Evolutionary conservation across 2,888 invertebrate genomes (phyloP).

Genomic region (Odontomyia ornata): DNA sequence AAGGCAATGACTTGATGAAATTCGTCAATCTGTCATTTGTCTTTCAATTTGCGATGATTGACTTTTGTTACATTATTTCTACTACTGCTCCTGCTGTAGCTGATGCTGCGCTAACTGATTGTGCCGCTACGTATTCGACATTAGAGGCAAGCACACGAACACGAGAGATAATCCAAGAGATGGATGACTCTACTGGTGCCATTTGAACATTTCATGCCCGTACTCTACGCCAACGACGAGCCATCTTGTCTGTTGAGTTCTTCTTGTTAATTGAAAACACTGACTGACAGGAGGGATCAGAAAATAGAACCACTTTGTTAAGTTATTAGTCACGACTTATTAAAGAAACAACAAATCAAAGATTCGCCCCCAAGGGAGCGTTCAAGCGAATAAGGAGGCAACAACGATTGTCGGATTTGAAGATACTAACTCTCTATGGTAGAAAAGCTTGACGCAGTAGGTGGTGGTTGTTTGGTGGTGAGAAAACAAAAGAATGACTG

Average conservation of each 20-base stretch:
- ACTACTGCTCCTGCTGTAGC: slow-evolving; percentile 27
- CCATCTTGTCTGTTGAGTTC: slow-evolving; percentile 38
- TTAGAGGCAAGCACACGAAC: not conserved
- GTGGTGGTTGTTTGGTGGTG: slow-evolving; percentile 46
- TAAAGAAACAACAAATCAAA: slow-evolving; percentile 46
- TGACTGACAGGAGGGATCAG: slow-evolving; percentile 48
- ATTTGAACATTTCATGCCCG: slow-evolving; percentile 13
- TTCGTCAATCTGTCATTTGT: slow-evolving; percentile 61
- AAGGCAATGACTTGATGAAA: slow-evolving; percentile 62
- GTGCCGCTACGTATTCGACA: not conserved
- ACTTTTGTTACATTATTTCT: slow-evolving; percentile 45
- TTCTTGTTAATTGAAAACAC: slow-evolving; percentile 48
- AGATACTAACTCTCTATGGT: not conserved
- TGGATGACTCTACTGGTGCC: slow-evolving; percentile 36
- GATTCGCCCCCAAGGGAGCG: slow-evolving; percentile 41
- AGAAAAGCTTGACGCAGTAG: slow-evolving; percentile 40
- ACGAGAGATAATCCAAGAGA: slow-evolving; percentile 29
- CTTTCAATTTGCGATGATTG: slow-evolving; percentile 49
- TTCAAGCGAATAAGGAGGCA: slow-evolving; percentile 29
- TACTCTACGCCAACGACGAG: not conserved
- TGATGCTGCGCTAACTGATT: slow-evolving; percentile 26
- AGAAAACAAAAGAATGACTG: slow-evolving; percentile 45
- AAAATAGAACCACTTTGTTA: slow-evolving; percentile 56
- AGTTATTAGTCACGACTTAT: slow-evolving; percentile 62
- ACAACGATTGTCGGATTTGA: not conserved